Conservation (phyloP, 2,888 invertebrate species). For the Agrotis ipsilon region DNA sequence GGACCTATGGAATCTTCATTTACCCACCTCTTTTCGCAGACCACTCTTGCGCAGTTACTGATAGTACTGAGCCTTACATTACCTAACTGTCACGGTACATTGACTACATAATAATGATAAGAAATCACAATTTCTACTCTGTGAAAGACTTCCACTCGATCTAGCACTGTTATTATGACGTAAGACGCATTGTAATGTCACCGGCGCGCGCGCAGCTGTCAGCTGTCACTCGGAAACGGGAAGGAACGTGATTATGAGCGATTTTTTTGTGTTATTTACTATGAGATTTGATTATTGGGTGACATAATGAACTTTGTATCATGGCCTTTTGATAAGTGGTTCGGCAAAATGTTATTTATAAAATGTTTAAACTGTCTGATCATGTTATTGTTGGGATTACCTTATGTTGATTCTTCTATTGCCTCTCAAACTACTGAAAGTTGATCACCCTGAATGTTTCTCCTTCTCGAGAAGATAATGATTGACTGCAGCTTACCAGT, state of each 20-base stretch:
- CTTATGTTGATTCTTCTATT: no score
- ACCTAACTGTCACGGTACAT: slow-evolving; percentile 40
- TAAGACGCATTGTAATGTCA: slow-evolving; percentile 58
- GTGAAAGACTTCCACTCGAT: slow-evolving; percentile 44
- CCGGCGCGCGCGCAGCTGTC: slow-evolving; percentile 38
- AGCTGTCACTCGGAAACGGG: slow-evolving; percentile 52
- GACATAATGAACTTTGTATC: slow-evolving; percentile 15
- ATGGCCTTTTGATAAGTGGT: neutral
- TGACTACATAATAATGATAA: slow-evolving; percentile 36
- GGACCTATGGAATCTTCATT: neutral
- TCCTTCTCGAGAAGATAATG: no score
- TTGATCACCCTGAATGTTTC: no score
- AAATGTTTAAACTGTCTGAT: no score
- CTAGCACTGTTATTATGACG: slow-evolving; percentile 50
- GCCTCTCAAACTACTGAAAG: no score
- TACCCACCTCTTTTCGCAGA: neutral
- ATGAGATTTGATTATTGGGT: slow-evolving; percentile 19
- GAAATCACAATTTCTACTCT: slow-evolving; percentile 50
- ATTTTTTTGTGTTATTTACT: slow-evolving; percentile 29
- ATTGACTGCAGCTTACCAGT: no score
- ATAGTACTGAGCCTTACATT: neutral
- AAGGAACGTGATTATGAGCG: slow-evolving; percentile 44
- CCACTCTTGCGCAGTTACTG: neutral
- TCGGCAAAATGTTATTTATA: no score
- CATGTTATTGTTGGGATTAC: no score